Evolutionary conservation across 2,113 vertebrate species (phyloP).

Genomic region (Pyxicephalus adspersus): DNA sequence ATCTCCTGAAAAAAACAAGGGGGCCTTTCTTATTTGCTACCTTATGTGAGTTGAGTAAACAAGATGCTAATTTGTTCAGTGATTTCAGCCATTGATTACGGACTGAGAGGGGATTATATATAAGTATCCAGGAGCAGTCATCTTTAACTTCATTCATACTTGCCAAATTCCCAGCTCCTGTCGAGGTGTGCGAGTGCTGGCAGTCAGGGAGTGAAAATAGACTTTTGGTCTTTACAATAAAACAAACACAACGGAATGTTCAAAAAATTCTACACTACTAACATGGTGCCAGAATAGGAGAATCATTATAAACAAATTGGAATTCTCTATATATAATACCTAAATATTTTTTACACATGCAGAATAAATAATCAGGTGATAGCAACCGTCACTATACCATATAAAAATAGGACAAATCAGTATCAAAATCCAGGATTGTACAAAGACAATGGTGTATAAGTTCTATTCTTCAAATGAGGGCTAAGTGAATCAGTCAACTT

Average conservation of each 20-base stretch:
- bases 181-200: background rate
- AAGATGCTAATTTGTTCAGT: constrained; percentile 55
- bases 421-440: no score
- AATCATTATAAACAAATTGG: no score
- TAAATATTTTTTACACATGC: no score
- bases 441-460: no score
- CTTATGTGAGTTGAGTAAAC: constrained; percentile 57
- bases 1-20: constrained; percentile 69
- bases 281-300: no score
- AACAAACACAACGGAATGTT: background rate
- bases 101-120: constrained; percentile 20
- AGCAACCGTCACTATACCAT: no score
- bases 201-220: background rate
- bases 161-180: background rate
- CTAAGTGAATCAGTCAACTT: no score
- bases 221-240: background rate
- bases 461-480: no score
- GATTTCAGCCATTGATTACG: constrained; percentile 56
- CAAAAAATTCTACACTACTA: no score
- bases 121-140: background rate
- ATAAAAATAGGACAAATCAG: no score
- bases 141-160: background rate
- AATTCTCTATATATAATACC: no score
- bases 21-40: constrained; percentile 66
- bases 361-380: no score